Evolutionary conservation across 2,113 vertebrate genomes (phyloP).

Genomic region (Oreotrochilus melanogaster): DNA sequence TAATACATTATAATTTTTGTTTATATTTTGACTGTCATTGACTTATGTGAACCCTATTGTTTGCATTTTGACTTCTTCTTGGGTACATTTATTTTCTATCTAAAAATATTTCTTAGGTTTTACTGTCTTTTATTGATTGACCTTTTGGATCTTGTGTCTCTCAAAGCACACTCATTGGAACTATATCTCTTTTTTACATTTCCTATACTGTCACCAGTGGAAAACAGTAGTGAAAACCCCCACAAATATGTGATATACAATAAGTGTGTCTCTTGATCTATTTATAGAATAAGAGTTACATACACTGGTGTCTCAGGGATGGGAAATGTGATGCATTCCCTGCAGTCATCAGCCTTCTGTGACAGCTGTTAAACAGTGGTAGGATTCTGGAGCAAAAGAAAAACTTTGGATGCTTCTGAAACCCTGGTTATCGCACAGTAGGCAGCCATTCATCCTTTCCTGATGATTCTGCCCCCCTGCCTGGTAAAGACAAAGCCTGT

Average conservation of each 20-base stretch:
- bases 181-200: background rate
- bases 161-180: background rate
- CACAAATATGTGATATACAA: background rate
- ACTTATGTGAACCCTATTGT: background rate
- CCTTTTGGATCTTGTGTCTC: background rate
- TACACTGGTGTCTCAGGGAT: background rate
- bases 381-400: background rate
- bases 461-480: constrained; percentile 24
- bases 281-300: background rate
- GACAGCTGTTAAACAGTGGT: constrained; percentile 28
- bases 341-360: background rate
- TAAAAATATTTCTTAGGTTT: background rate
- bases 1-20: background rate
- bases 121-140: background rate
- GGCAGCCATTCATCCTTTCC: constrained; percentile 14
- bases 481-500: background rate
- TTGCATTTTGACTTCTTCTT: background rate
- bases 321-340: background rate
- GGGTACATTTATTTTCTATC: background rate
- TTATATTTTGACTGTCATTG: background rate
- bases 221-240: accelerated
- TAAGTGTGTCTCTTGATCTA: background rate
- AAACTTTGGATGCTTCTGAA: background rate
- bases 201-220: background rate
- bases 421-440: background rate